A percentile compares a stretch with the other conserved stretches of the same genome.
Conservation (phyloP, 2,797 vertebrate species). For the Ibycter americanus region DNA sequence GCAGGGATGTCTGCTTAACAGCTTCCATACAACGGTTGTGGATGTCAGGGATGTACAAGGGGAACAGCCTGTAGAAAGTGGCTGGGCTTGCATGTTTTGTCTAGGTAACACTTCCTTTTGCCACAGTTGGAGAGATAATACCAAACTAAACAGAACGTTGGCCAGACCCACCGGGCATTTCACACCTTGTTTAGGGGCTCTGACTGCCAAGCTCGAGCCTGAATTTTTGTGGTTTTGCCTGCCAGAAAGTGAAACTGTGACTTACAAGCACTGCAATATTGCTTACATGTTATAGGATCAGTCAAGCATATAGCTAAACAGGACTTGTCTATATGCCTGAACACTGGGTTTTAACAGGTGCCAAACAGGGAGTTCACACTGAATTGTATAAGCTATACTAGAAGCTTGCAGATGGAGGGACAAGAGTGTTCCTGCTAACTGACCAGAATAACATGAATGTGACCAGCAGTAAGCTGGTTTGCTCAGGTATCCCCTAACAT, state of each 20-base stretch:
- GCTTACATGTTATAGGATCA: neutral
- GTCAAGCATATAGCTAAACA: neutral
- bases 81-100: neutral
- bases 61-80: neutral
- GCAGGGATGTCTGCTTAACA: neutral
- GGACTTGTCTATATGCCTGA: neutral
- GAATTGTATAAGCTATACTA: neutral
- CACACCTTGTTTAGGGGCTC: neutral
- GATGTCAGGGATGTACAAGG: neutral
- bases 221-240: neutral
- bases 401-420: neutral
- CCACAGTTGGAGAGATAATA: neutral
- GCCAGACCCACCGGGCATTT: neutral
- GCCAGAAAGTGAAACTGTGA: neutral
- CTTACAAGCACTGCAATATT: neutral
- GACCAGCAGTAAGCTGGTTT: neutral
- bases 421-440: neutral
- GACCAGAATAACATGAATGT: neutral
- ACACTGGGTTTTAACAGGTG: neutral
- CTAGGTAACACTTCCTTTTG: neutral
- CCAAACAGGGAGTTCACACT: neutral
- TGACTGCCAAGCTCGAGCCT: neutral
- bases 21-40: accelerated
- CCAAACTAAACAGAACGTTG: neutral
- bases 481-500: neutral